Evolutionary conservation across 2,113 vertebrate species (phyloP).

Genomic region (Scortum barcoo): DNA sequence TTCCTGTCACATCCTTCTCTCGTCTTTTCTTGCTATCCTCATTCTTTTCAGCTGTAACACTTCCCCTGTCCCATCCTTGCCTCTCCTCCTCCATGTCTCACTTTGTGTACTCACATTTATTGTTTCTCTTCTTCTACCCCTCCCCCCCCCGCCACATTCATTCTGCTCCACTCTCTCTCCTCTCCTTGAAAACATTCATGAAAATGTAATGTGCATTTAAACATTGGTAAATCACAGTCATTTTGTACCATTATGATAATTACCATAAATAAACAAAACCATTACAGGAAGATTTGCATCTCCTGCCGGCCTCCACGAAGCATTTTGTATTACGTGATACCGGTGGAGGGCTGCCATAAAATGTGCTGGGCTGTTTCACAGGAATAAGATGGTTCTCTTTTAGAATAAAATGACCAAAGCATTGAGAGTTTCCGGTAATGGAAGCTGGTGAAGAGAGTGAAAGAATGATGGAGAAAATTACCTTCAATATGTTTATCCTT

Average conservation of each 20-base stretch:
- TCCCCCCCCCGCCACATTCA: background rate
- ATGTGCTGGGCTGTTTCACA: slow-evolving; percentile 6
- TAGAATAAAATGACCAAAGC: slow-evolving; percentile 17
- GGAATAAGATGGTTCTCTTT: background rate
- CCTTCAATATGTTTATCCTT: slow-evolving; percentile 17
- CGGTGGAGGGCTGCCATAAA: slow-evolving; percentile 3
- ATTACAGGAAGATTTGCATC: slow-evolving; percentile 67
- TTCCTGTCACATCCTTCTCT: background rate
- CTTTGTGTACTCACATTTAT: background rate
- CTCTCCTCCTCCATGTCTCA: slow-evolving; percentile 7
- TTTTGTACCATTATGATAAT: slow-evolving; percentile 65
- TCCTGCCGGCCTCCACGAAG: background rate
- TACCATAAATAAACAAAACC: slow-evolving; percentile 64
- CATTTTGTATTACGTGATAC: background rate
- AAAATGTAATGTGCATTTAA: slow-evolving; percentile 54
- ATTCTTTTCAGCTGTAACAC: background rate
- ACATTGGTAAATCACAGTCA: slow-evolving; percentile 59
- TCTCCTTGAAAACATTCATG: slow-evolving; percentile 19
- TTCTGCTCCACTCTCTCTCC: background rate
- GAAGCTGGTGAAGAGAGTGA: slow-evolving; percentile 3
- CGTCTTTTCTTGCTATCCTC: background rate
- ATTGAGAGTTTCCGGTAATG: background rate
- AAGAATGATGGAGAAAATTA: slow-evolving; percentile 1
- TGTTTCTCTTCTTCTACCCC: background rate
- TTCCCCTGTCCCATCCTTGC: background rate